Conservation (phyloP, 1,140 invertebrate genomes). For the Bilobella aurantiaca region DNA sequence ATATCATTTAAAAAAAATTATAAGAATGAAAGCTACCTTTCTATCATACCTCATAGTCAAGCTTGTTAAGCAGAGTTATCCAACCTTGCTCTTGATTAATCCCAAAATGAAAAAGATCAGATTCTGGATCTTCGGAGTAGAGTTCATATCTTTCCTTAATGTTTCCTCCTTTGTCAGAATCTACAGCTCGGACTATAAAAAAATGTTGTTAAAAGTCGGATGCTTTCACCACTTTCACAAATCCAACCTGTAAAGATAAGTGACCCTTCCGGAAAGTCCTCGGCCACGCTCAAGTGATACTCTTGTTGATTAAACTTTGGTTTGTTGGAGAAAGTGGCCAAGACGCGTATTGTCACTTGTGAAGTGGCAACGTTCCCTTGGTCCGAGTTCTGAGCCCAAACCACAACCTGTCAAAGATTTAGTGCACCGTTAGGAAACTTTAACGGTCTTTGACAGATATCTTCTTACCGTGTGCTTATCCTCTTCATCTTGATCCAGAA, state of each 20-base stretch:
- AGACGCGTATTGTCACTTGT: conserved; percentile 41
- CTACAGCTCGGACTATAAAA: conserved; percentile 29
- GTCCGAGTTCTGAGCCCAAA: conserved; percentile 37
- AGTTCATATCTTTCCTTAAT: conserved; percentile 31
- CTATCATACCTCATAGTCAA: conserved; percentile 33
- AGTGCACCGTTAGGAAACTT: too few species aligned
- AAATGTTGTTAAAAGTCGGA: background rate
- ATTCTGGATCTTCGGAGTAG: conserved; percentile 4
- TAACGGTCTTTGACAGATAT: background rate
- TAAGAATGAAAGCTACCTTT: too few species aligned
- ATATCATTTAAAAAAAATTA: too few species aligned
- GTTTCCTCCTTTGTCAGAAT: conserved; percentile 31
- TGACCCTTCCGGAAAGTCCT: conserved; percentile 35
- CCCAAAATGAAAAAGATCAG: conserved; percentile 27
- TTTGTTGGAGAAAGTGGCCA: conserved; percentile 35
- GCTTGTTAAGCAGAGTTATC: conserved; percentile 33
- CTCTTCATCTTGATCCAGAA: conserved; percentile 32
- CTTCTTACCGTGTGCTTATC: conserved; percentile 32
- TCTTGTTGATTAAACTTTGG: conserved; percentile 29
- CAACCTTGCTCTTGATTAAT: conserved; percentile 35
- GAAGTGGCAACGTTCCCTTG: conserved; percentile 41
- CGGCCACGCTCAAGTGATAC: conserved; percentile 32
- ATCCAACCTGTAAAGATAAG: conserved; percentile 33
- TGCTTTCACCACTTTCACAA: background rate
- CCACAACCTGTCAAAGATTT: conserved; percentile 31